Conservation (phyloP, 1,140 invertebrate species). For the Babylonia areolata region DNA sequence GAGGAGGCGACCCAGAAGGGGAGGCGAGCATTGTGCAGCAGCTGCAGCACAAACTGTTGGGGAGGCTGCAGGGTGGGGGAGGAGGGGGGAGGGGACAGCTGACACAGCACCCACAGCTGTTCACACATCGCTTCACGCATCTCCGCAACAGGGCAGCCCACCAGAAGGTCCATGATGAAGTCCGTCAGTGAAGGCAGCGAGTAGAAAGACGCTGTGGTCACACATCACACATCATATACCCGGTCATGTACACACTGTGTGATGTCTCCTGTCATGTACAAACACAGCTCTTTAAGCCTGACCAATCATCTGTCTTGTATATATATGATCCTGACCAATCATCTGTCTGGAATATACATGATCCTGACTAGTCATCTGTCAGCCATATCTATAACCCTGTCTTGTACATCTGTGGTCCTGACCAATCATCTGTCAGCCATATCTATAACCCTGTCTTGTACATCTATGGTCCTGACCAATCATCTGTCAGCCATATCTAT, state of each 20-base stretch:
- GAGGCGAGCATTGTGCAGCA: conserved; percentile 78
- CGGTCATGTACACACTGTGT: background rate
- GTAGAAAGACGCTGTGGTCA: conserved; percentile 75
- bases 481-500: too few species aligned
- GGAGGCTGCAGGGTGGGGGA: conserved; percentile 60
- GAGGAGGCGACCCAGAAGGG: conserved; percentile 79
- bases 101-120: conserved; percentile 76
- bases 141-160: conserved; percentile 76
- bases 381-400: too few species aligned
- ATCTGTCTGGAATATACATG: too few species aligned
- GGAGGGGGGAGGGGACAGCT: conserved; percentile 50
- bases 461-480: too few species aligned
- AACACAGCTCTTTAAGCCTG: too few species aligned
- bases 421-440: too few species aligned
- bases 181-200: conserved; percentile 76
- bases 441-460: too few species aligned
- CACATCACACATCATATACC: background rate
- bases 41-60: conserved; percentile 75
- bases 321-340: too few species aligned
- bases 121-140: conserved; percentile 76
- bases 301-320: too few species aligned
- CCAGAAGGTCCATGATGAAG: conserved; percentile 78
- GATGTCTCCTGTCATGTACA: too few species aligned
- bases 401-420: too few species aligned
- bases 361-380: too few species aligned